Evolutionary conservation across 2,113 vertebrate species (phyloP).

Genomic region (Piprites chloris): DNA sequence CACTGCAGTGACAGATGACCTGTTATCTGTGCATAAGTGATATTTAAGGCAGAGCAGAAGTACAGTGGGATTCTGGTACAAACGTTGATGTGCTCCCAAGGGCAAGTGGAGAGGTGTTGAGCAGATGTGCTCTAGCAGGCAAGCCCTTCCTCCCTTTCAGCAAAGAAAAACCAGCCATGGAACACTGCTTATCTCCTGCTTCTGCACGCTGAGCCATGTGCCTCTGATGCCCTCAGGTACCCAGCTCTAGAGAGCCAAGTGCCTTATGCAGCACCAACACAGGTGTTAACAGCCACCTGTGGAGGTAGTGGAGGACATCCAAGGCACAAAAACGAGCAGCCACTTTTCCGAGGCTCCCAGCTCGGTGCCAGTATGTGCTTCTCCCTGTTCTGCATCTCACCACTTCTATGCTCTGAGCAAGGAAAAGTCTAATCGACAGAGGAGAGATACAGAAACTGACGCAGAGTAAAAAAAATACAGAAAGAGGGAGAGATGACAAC

Average conservation of each 20-base stretch:
- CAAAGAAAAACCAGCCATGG: not conserved
- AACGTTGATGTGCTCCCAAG: not conserved
- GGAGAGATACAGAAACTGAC: not conserved
- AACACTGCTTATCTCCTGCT: not conserved
- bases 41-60: not conserved
- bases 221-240: not conserved
- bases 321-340: not conserved
- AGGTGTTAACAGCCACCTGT: not conserved
- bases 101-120: not conserved
- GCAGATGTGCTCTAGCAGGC: accelerated
- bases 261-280: not conserved
- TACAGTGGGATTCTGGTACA: not conserved
- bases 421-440: not conserved
- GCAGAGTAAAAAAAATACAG: not conserved
- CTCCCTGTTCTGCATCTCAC: not conserved
- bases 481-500: not conserved
- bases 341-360: not conserved
- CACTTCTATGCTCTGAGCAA: not conserved
- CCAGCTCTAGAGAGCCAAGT: accelerated
- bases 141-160: not conserved
- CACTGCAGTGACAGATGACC: not conserved
- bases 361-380: not conserved
- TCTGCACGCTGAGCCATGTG: accelerated
- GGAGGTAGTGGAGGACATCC: not conserved
- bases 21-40: not conserved